Evolutionary conservation across 2,113 vertebrate species (phyloP).

Genomic region (Semicossyphus pulcher): DNA sequence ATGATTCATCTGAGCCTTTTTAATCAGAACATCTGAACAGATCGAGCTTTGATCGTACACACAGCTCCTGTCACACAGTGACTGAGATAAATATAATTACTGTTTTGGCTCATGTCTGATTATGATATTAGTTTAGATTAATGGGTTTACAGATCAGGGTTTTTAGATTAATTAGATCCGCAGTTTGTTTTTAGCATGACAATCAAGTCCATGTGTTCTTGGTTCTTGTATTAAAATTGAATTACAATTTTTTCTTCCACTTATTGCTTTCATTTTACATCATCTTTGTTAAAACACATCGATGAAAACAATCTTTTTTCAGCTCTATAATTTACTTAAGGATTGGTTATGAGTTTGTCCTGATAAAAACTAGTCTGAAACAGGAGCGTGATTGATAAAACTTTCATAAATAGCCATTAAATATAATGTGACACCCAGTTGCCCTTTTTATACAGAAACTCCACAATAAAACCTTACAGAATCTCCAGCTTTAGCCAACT

Average conservation of each 20-base stretch:
- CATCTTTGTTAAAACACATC: slow-evolving; percentile 17
- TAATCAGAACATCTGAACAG: slow-evolving; percentile 41
- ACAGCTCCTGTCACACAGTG: no score
- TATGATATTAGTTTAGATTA: slow-evolving; percentile 48
- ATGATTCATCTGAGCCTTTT: slow-evolving; percentile 41
- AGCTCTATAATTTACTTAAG: slow-evolving; percentile 9
- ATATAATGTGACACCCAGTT: no score
- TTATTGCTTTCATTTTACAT: slow-evolving; percentile 22
- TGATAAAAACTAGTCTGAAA: neutral
- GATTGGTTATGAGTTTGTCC: slow-evolving; percentile 11
- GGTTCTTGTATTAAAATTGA: neutral
- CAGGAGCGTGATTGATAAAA: no score
- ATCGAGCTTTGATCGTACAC: slow-evolving; percentile 18
- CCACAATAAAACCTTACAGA: no score
- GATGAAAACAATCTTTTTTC: neutral
- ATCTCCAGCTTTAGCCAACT: no score
- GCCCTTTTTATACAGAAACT: no score
- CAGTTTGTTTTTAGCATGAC: slow-evolving; percentile 46
- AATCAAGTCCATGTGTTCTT: slow-evolving; percentile 14
- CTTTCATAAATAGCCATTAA: no score
- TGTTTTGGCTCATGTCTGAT: slow-evolving; percentile 24
- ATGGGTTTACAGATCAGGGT: slow-evolving; percentile 20
- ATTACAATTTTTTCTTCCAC: slow-evolving; percentile 5
- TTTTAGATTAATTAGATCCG: slow-evolving; percentile 34
- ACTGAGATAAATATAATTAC: slow-evolving; percentile 42